These are phyloP conservation scores for Urocolius indicus DNA, from an alignment of 2,113 vertebrate genomes.

Conservation along the genomic window DNA sequence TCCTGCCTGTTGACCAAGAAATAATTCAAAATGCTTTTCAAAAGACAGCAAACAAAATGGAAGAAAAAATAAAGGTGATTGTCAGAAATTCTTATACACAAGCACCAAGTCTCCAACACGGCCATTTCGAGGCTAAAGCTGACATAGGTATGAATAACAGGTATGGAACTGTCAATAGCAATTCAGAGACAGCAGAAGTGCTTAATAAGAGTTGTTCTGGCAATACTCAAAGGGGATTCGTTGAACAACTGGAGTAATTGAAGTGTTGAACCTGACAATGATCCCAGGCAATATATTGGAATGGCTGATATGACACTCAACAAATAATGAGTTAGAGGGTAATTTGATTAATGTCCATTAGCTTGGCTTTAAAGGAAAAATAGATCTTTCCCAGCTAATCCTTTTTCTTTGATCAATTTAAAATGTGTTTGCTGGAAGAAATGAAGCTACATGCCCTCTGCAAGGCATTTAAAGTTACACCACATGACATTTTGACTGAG, in stretches of 20 bases:
- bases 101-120: neutral
- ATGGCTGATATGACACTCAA: constrained; percentile 39
- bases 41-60: neutral
- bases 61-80: neutral
- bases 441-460: neutral
- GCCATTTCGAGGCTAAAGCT: neutral
- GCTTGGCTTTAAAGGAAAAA: constrained; percentile 59
- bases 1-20: neutral
- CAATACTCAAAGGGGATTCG: constrained; percentile 54
- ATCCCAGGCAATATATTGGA: constrained; percentile 37
- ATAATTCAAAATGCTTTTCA: neutral
- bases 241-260: constrained; percentile 48
- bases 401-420: constrained; percentile 52
- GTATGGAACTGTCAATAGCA: neutral
- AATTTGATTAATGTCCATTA: constrained; percentile 66
- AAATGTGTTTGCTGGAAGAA: constrained; percentile 21
- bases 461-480: neutral
- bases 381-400: constrained; percentile 51
- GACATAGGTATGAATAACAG: neutral
- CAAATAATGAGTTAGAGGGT: constrained; percentile 43
- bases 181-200: neutral
- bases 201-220: constrained; percentile 16
- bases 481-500: neutral
- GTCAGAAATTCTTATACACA: neutral
- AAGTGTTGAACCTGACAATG: constrained; percentile 23